Percentiles rank a stretch among this genome's conserved stretches.
These are phyloP conservation scores for Sesia bembeciformis DNA, from an alignment of 2,888 invertebrate species.

Conservation along the genomic window DNA sequence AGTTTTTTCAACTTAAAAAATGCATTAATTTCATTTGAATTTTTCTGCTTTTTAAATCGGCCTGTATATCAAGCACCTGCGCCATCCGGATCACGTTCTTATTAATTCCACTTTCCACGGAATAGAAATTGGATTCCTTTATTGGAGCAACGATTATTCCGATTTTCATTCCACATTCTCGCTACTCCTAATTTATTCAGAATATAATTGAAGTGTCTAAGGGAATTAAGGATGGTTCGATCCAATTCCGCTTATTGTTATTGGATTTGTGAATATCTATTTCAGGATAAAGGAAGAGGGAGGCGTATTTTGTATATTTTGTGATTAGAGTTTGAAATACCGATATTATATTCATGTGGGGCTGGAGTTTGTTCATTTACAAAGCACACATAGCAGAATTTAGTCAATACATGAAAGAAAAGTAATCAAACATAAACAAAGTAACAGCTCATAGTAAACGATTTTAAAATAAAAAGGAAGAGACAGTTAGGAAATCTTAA, in stretches of 20 bases:
- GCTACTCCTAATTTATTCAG: conserved; percentile 46
- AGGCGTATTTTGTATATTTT: background rate
- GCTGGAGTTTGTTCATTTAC: too few relatives aligned
- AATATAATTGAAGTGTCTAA: conserved; percentile 40
- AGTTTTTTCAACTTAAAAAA: too few relatives aligned
- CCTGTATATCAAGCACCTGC: conserved; percentile 30
- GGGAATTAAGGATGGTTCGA: conserved; percentile 13
- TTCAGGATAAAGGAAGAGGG: background rate
- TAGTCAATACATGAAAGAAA: too few relatives aligned
- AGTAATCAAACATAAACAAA: too few relatives aligned
- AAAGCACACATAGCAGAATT: too few relatives aligned
- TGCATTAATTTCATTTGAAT: background rate
- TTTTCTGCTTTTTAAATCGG: conserved; percentile 4
- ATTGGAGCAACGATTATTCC: conserved; percentile 51
- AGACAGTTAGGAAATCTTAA: too few relatives aligned
- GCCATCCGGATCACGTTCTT: conserved; percentile 31
- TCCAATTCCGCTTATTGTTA: background rate
- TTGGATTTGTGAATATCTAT: background rate
- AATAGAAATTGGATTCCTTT: conserved; percentile 53
- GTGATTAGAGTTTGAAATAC: too few relatives aligned
- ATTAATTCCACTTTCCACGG: conserved; percentile 44
- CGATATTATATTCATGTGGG: too few relatives aligned
- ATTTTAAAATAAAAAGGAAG: too few relatives aligned
- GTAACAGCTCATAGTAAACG: too few relatives aligned
- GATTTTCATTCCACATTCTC: conserved; percentile 38